phyloP scores from a whole-genome alignment of 2,888 invertebrate species.

The Prosopocoilus inquinatus region DNA sequence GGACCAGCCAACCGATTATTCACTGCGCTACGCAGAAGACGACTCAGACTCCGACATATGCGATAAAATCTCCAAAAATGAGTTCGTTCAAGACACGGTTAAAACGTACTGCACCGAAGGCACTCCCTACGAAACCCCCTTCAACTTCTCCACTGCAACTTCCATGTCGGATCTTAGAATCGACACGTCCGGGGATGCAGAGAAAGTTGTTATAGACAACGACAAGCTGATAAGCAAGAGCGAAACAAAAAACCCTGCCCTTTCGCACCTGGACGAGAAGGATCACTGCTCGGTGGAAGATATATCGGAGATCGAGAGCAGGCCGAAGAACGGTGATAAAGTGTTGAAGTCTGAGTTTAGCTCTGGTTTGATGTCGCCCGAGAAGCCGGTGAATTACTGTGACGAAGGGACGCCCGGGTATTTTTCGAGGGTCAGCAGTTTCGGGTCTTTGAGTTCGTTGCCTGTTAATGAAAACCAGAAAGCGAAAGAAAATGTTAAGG shows the following conservation, averaged over 20 bases:
- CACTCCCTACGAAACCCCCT: constrained; percentile 78
- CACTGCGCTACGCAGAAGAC: constrained; percentile 83
- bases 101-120: constrained; percentile 93
- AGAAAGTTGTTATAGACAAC: constrained; percentile 38
- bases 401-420: constrained; percentile 85
- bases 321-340: constrained; percentile 32
- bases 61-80: constrained; percentile 31
- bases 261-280: constrained; percentile 42
- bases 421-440: constrained; percentile 63
- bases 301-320: constrained; percentile 38
- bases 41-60: constrained; percentile 63
- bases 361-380: constrained; percentile 72
- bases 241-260: constrained; percentile 20
- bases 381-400: constrained; percentile 79
- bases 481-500: constrained; percentile 16
- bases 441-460: constrained; percentile 53
- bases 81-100: constrained; percentile 71
- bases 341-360: constrained; percentile 49
- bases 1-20: constrained; percentile 91
- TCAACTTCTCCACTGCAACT: constrained; percentile 84
- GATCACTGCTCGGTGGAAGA: constrained; percentile 48
- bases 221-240: constrained; percentile 29
- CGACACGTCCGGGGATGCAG: constrained; percentile 36
- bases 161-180: constrained; percentile 82
- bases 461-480: constrained; percentile 33